Evolutionary conservation across 2,888 invertebrate species (phyloP).

Genomic region (Candidula unifasciata): DNA sequence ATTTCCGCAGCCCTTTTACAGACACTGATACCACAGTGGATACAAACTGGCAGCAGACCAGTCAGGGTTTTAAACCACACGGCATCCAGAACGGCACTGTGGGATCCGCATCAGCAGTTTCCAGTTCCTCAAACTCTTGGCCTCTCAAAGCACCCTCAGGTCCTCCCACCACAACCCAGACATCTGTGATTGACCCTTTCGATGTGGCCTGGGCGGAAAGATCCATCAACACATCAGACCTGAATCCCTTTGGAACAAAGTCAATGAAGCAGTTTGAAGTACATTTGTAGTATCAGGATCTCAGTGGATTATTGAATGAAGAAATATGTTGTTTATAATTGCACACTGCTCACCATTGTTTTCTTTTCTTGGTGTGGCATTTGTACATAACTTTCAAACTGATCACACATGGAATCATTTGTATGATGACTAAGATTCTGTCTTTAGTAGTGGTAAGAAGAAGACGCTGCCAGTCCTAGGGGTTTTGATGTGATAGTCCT

Average conservation of each 20-base stretch:
- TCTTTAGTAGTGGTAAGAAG: too few relatives aligned
- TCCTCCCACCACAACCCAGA: conserved; percentile 49
- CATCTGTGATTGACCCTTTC: conserved; percentile 83
- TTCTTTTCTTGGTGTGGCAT: too few relatives aligned
- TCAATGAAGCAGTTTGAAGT: conserved; percentile 63
- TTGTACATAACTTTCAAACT: too few relatives aligned
- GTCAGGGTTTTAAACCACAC: neutral
- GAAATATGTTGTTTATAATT: neutral
- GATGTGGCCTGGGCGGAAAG: conserved; percentile 90
- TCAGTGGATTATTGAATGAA: neutral
- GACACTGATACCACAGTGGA: conserved; percentile 69
- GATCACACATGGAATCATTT: too few relatives aligned
- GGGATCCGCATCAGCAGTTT: conserved; percentile 5
- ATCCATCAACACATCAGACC: conserved; percentile 78
- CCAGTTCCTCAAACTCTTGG: conserved; percentile 50
- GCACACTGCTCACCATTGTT: too few relatives aligned
- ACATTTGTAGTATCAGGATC: conserved; percentile 52
- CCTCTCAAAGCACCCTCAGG: conserved; percentile 53
- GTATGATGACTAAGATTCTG: too few relatives aligned
- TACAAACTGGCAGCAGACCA: conserved; percentile 53
- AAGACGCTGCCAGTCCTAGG: too few relatives aligned
- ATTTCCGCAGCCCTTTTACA: conserved; percentile 75
- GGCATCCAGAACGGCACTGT: conserved; percentile 33
- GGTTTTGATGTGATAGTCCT: too few relatives aligned
- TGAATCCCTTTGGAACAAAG: conserved; percentile 54